Evolutionary conservation across 2,113 vertebrate species (phyloP).

Genomic region (Saccopteryx leptura): DNA sequence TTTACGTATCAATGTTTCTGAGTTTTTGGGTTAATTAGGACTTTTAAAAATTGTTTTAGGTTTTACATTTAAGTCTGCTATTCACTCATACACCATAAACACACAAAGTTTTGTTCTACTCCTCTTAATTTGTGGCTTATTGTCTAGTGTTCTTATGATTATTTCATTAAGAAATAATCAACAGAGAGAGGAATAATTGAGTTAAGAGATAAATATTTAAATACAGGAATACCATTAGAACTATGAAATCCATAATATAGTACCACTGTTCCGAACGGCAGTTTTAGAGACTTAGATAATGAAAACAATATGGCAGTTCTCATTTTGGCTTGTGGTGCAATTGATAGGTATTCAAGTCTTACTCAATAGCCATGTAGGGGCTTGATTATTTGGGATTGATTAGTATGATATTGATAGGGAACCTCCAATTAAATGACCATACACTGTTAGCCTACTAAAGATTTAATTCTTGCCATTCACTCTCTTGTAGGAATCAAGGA

Average conservation of each 20-base stretch:
- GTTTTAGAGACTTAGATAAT: neutral
- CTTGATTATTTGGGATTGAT: neutral
- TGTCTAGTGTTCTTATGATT: neutral
- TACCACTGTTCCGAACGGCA: neutral
- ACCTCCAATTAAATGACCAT: neutral
- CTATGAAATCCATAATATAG: neutral
- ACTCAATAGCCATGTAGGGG: neutral
- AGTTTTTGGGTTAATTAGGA: too few species aligned
- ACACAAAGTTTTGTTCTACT: neutral
- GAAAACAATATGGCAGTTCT: neutral
- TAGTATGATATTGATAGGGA: neutral
- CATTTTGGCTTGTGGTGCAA: neutral
- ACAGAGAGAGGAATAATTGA: neutral
- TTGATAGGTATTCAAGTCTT: neutral
- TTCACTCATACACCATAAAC: neutral
- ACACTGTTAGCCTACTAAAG: neutral
- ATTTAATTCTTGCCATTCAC: neutral
- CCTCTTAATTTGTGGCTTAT: neutral
- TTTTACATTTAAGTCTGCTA: neutral
- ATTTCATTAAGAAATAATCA: neutral
- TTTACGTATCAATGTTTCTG: too few species aligned
- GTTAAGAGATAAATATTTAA: neutral
- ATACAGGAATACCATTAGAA: neutral
- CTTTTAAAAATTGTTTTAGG: neutral
- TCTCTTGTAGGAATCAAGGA: neutral